phyloP scores from a whole-genome alignment of 2,888 invertebrate species.

The Cephalotes varians region DNA sequence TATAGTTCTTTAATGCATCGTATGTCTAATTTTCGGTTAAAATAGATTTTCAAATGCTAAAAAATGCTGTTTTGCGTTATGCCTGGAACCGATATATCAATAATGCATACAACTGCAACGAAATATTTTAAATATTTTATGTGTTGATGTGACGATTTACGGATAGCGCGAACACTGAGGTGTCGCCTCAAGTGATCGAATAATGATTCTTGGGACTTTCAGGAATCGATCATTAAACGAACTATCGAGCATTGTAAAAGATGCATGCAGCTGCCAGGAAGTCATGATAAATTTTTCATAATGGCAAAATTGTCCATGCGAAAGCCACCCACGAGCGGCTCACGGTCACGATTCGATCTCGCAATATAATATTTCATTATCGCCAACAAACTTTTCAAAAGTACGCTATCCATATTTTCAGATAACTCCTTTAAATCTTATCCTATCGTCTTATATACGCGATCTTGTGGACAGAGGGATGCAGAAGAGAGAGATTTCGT shows the following conservation, averaged over 20 bases:
- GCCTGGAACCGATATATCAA: not conserved
- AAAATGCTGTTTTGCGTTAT: not conserved
- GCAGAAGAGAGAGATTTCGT: not conserved
- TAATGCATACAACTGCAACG: not conserved
- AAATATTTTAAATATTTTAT: conserved; percentile 28
- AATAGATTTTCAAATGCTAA: not conserved
- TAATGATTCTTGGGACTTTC: not conserved
- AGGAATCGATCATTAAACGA: not conserved
- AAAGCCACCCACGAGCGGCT: not conserved
- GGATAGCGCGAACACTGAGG: not conserved
- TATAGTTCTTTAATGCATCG: not conserved
- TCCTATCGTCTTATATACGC: not conserved
- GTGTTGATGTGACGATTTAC: not conserved
- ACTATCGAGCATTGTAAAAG: not conserved
- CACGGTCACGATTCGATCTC: not conserved
- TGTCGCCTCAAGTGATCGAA: not conserved
- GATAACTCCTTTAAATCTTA: not conserved
- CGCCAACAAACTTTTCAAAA: conserved; percentile 8
- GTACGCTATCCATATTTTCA: conserved; percentile 40
- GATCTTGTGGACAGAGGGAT: not conserved
- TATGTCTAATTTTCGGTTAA: not conserved
- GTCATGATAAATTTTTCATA: conserved; percentile 8
- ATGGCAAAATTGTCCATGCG: not conserved
- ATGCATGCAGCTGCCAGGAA: not conserved
- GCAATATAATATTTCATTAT: not conserved